Percentiles rank a stretch among this genome's conserved stretches.
phyloP scores from a whole-genome alignment of 1,140 invertebrate genomes.

The Heliconius hewitsoni region DNA sequence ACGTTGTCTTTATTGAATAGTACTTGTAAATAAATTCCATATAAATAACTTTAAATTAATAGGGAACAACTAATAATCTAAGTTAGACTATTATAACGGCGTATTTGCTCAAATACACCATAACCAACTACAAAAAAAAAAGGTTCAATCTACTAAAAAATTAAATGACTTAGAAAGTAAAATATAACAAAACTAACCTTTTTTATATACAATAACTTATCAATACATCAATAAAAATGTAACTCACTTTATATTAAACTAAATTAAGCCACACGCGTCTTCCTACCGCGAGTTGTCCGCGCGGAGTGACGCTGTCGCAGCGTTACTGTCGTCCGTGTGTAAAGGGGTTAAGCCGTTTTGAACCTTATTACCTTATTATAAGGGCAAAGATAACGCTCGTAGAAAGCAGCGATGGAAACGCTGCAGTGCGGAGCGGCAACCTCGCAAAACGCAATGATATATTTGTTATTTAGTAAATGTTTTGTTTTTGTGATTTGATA shows the following conservation, averaged over 20 bases:
- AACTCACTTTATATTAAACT: background rate
- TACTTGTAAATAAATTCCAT: too few species aligned
- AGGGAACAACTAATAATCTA: too few species aligned
- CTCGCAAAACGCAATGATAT: constrained; percentile 37
- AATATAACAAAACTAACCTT: background rate
- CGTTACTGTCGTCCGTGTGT: constrained; percentile 17
- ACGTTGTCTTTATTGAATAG: too few species aligned
- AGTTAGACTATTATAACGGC: too few species aligned
- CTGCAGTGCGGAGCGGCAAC: constrained; percentile 48
- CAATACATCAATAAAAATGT: background rate
- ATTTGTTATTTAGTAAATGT: background rate
- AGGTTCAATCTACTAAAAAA: background rate
- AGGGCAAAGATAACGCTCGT: background rate
- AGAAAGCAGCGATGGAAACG: background rate
- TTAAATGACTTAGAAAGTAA: background rate
- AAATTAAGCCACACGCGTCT: constrained; percentile 26
- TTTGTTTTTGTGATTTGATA: background rate
- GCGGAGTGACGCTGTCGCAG: constrained; percentile 50
- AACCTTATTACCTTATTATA: background rate
- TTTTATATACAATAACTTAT: background rate
- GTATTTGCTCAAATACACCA: too few species aligned
- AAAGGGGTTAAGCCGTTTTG: background rate
- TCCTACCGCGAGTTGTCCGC: constrained; percentile 36
- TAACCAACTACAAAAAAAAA: background rate
- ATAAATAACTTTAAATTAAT: too few species aligned